Conservation (phyloP, 2,888 invertebrate species). For the Sympetrum striolatum region DNA sequence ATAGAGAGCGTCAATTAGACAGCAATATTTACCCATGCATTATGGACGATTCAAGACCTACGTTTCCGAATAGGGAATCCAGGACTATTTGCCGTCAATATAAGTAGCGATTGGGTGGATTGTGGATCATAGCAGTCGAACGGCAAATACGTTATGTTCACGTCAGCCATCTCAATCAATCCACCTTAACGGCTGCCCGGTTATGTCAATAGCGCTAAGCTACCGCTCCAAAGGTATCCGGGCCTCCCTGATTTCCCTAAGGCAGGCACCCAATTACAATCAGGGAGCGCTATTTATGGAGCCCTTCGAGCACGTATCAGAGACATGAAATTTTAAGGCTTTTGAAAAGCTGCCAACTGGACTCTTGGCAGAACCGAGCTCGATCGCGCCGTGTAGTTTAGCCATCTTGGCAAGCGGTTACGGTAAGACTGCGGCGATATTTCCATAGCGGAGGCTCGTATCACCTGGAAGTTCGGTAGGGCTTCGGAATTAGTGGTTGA, state of each 20-base stretch:
- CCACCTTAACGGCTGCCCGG: not conserved
- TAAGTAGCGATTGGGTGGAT: not conserved
- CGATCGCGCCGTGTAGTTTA: not conserved
- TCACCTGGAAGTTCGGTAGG: too few species aligned
- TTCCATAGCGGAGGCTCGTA: too few species aligned
- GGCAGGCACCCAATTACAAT: not conserved
- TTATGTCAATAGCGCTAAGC: not conserved
- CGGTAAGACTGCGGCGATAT: too few species aligned
- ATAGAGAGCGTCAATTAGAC: too few species aligned
- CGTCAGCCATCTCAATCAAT: not conserved
- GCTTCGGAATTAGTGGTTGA: too few species aligned
- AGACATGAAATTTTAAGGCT: not conserved
- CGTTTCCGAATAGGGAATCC: not conserved
- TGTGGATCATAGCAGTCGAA: not conserved
- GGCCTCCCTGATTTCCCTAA: not conserved
- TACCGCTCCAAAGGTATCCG: not conserved
- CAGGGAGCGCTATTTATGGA: not conserved
- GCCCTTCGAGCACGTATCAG: not conserved
- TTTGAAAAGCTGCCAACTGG: not conserved
- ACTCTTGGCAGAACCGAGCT: not conserved
- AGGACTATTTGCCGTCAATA: not conserved
- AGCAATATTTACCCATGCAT: too few species aligned
- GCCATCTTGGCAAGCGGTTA: not conserved
- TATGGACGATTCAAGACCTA: too few species aligned
- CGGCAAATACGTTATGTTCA: not conserved